Evolutionary conservation across 2,797 vertebrate species (phyloP), one percentile per base, ranked within the genome.

Genomic region (Gallinago solitaria): DNA sequence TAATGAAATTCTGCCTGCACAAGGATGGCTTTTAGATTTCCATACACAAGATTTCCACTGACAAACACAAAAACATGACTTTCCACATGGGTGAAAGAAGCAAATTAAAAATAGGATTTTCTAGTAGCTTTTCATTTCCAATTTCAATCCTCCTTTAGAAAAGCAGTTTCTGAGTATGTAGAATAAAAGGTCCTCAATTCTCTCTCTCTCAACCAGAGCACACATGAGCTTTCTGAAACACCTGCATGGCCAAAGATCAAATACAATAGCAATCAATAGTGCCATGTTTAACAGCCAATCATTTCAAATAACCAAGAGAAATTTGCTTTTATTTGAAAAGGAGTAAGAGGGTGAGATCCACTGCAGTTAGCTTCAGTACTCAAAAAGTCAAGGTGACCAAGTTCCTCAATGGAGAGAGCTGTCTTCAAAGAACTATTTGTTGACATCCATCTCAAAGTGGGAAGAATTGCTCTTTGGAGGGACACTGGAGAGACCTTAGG

Each of bases 261-360:
- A 90, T 39, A 95, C 60, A 89, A 68, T 0, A 82, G 70, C 59
- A 85, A 95, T 82, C 74, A 84, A 43, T 0, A 90, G 53, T 16
- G 60, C 39, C 53, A 39, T 28, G 74, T 79, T 79, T 87, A 68
- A 79, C 32, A 77, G 79, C 30, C 59, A 71, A 54, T 75, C 39
- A 64, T 67, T 94, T 76, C 63, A 60, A 94, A 95, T 30, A 93
- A 56, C 41, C 32, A 57, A 74, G 61, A 70, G 53, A 90, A 96
- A 93, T 79, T 17, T 82, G 74, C 47, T 89, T 96, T 70, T 82
- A 73, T 95, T 89, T 87, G 86, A 88, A 93, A 92, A 85, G 82
- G 47, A 91, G 71, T 43, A 86, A 70, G 27, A 50, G 35, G 32
- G 43, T 82, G 50, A 90, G 67, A 91, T n/a, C 82, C 74, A 48